Percentiles rank a stretch among this genome's conserved stretches.
phyloP scores from a whole-genome alignment of 92 coral and sea anemone species.

The Micromussa lordhowensis region DNA sequence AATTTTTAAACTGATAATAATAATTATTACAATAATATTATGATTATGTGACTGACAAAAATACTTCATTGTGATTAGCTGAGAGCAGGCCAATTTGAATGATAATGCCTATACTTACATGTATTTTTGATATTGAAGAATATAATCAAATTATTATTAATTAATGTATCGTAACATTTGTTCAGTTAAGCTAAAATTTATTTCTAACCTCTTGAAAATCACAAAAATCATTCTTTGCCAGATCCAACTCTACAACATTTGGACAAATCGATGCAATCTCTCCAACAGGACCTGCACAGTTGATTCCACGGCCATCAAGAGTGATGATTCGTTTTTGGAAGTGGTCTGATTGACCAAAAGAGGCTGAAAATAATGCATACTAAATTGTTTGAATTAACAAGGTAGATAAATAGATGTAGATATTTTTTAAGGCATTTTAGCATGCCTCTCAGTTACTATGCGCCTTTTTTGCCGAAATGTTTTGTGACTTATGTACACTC shows the following conservation, averaged over 20 bases:
- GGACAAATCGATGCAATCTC: constrained; percentile 83
- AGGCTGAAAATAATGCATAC: constrained; percentile 9
- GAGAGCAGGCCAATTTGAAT: no score
- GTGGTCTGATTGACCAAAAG: constrained; percentile 42
- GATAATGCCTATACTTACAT: no score
- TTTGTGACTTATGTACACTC: no score
- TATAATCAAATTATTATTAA: no score
- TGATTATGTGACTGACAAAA: no score
- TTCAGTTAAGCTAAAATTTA: background rate
- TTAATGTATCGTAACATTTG: background rate
- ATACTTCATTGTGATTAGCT: no score
- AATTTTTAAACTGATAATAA: no score
- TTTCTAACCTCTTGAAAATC: constrained; percentile 86
- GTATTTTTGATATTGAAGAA: no score
- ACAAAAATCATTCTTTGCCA: constrained; percentile 74
- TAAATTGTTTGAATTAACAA: background rate
- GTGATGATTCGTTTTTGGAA: constrained; percentile 68
- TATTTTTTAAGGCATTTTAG: background rate
- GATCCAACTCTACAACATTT: constrained; percentile 83
- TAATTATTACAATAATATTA: no score
- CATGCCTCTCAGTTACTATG: no score
- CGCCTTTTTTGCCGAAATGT: no score
- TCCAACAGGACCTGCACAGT: constrained; percentile 83
- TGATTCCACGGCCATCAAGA: constrained; percentile 79
- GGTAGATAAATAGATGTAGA: background rate